These are phyloP conservation scores for Myrmecophaga tridactyla DNA, from an alignment of 2,113 vertebrate species.

Conservation along the genomic window DNA sequence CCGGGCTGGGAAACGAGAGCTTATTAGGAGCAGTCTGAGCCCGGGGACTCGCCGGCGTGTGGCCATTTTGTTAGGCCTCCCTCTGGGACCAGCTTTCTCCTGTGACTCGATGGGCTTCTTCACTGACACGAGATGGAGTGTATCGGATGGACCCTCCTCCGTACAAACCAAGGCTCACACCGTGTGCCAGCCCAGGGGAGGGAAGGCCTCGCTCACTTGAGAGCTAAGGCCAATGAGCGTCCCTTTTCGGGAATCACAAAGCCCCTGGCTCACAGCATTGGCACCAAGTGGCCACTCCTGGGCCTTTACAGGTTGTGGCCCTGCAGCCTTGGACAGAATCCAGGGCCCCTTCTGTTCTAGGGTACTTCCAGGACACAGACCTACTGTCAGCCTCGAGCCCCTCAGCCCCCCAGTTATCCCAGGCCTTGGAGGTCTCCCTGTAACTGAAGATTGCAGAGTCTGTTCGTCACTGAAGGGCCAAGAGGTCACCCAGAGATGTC, in stretches of 20 bases:
- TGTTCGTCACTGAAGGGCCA: not conserved
- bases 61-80: not conserved
- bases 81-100: not conserved
- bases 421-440: not conserved
- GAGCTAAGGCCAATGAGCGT: not conserved
- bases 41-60: no score
- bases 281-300: accelerated
- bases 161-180: accelerated
- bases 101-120: not conserved
- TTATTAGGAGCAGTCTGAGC: accelerated
- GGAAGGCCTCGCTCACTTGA: not conserved
- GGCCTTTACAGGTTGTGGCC: no score
- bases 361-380: not conserved
- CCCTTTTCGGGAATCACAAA: not conserved
- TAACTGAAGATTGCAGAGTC: not conserved
- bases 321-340: no score
- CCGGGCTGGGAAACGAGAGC: not conserved
- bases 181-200: no score
- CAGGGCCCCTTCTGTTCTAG: not conserved
- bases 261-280: accelerated
- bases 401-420: not conserved
- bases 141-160: not conserved
- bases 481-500: not conserved
- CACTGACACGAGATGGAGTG: not conserved
- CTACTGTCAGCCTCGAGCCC: accelerated